Conservation (phyloP, 2,797 vertebrate genomes). For the Neosilurus mollespiculum region DNA sequence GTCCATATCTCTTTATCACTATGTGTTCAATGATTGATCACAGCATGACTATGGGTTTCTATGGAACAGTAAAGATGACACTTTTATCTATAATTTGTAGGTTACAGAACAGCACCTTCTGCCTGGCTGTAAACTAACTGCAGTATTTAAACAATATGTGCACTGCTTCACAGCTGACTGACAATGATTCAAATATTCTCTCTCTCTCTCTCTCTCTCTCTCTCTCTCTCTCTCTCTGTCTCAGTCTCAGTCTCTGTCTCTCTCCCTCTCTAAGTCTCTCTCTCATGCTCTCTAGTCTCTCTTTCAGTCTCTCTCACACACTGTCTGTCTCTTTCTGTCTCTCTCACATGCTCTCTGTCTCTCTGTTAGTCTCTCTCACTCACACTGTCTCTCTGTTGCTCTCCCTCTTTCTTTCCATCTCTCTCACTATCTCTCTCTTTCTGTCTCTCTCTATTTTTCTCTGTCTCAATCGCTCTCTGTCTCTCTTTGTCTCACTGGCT, state of each 20-base stretch:
- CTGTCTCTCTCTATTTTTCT: too few relatives aligned
- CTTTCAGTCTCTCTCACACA: background rate
- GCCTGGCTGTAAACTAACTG: slow-evolving; percentile 8
- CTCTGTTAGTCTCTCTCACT: too few relatives aligned
- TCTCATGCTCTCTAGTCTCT: background rate
- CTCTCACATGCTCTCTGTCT: too few relatives aligned
- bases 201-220: background rate
- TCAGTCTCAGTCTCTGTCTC: too few relatives aligned
- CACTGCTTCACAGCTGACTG: slow-evolving; percentile 10
- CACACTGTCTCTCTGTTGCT: too few relatives aligned
- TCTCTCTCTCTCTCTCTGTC: background rate
- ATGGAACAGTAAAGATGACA: background rate
- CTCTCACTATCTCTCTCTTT: too few relatives aligned
- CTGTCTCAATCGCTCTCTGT: too few relatives aligned
- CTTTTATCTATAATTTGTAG: background rate
- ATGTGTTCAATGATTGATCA: background rate
- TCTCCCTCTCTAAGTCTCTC: background rate
- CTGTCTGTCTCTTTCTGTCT: too few relatives aligned
- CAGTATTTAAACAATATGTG: background rate
- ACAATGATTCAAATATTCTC: background rate
- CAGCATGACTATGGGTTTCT: background rate
- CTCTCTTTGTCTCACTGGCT: too few relatives aligned
- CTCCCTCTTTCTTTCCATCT: too few relatives aligned
- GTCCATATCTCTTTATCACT: background rate
- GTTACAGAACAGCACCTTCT: slow-evolving; percentile 39